Conservation (phyloP, 2,888 invertebrate genomes). For the Stenodera caucasica region DNA sequence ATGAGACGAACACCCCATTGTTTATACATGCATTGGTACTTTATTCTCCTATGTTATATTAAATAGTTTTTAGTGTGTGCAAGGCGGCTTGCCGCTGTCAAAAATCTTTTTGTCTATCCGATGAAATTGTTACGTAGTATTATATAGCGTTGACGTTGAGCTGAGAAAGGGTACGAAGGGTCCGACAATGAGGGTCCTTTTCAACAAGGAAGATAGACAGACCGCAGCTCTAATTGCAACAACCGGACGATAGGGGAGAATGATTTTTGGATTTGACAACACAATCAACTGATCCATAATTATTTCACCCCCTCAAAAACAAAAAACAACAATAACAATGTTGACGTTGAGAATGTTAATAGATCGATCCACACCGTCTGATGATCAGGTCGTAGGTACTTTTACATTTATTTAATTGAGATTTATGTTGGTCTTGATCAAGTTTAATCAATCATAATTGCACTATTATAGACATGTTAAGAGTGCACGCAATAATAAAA, state of each 20-base stretch:
- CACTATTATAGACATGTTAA: conserved; percentile 30
- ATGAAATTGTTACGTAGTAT: conserved; percentile 25
- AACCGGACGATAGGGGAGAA: background rate
- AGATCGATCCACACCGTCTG: conserved; percentile 21
- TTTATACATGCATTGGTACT: conserved; percentile 44
- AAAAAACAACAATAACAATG: background rate
- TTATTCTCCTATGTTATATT: conserved; percentile 41
- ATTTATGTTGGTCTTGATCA: conserved; percentile 44
- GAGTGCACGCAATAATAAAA: conserved; percentile 33
- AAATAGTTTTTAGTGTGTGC: conserved; percentile 39
- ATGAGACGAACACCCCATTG: conserved; percentile 48
- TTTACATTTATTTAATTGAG: conserved; percentile 39
- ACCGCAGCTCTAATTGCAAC: conserved; percentile 13
- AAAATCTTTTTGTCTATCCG: conserved; percentile 21
- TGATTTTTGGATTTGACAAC: background rate
- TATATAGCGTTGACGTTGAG: conserved; percentile 15
- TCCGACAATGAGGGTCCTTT: conserved; percentile 1
- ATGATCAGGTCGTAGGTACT: conserved; percentile 24
- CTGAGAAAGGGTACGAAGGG: conserved; percentile 10
- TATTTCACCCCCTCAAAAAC: too few species aligned
- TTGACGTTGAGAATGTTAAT: conserved; percentile 11
- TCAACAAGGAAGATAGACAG: conserved; percentile 5
- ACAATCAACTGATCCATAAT: too few species aligned
- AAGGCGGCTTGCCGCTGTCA: conserved; percentile 25
- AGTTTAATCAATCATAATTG: conserved; percentile 47